phyloP scores from a whole-genome alignment of 2,797 vertebrate genomes.

The Pangasius sanitwongsei region DNA sequence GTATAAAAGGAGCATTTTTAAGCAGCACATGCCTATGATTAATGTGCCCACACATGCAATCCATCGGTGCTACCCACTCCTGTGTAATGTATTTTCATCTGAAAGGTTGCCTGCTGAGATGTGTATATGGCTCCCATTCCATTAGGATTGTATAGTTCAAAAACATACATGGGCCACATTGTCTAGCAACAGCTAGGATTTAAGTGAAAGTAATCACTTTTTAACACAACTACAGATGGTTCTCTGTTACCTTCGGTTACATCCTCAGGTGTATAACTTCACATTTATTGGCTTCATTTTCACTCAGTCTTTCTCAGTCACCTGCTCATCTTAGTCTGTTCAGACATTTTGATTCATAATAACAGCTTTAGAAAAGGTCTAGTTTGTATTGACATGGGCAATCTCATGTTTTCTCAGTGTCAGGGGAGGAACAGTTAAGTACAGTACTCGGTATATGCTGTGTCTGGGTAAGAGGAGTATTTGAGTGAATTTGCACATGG shows the following conservation, averaged over 20 bases:
- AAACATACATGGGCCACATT: constrained; percentile 43
- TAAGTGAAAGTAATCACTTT: constrained; percentile 52
- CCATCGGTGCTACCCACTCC: constrained; percentile 63
- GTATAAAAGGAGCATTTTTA: constrained; percentile 40
- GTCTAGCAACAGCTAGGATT: constrained; percentile 34
- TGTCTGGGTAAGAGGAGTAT: constrained; percentile 22
- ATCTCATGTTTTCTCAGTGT: constrained; percentile 32
- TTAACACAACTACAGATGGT: constrained; percentile 61
- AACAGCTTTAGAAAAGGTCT: constrained; percentile 18
- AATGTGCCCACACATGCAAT: constrained; percentile 66
- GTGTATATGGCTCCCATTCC: constrained; percentile 51
- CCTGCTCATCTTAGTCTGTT: background rate
- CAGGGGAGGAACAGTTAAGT: constrained; percentile 27
- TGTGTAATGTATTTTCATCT: constrained; percentile 61
- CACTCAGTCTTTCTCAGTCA: constrained; percentile 15
- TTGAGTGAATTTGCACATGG: constrained; percentile 8
- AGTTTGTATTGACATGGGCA: constrained; percentile 18
- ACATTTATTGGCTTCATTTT: constrained; percentile 34
- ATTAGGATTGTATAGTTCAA: constrained; percentile 56
- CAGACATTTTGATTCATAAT: constrained; percentile 3
- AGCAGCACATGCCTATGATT: constrained; percentile 71
- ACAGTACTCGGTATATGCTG: constrained; percentile 1
- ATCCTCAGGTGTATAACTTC: constrained; percentile 44
- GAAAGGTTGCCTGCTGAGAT: constrained; percentile 61
- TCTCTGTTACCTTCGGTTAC: constrained; percentile 63